These are phyloP conservation scores for Mola mola DNA, from an alignment of 2,113 vertebrate genomes.

Conservation along the genomic window DNA sequence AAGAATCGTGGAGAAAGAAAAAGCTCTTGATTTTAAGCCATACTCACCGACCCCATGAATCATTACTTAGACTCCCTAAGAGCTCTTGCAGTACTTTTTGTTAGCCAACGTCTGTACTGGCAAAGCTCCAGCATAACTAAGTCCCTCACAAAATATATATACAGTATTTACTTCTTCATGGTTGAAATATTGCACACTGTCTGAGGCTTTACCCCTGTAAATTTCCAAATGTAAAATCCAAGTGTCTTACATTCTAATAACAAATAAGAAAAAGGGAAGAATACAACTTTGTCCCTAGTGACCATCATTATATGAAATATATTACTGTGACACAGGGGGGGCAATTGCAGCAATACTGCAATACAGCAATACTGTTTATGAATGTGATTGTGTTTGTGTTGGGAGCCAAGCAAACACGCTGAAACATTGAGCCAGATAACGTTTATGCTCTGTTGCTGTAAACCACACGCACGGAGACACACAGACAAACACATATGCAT, in stretches of 20 bases:
- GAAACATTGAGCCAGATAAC: constrained; percentile 53
- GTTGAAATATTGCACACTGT: constrained; percentile 27
- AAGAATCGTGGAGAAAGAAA: no score
- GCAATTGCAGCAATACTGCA: no score
- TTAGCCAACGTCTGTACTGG: constrained; percentile 29
- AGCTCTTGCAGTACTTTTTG: constrained; percentile 30
- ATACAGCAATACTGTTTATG: constrained; percentile 66
- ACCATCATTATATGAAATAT: constrained; percentile 45
- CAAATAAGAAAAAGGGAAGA: constrained; percentile 9
- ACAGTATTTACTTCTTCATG: constrained; percentile 27
- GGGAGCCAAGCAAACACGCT: constrained; percentile 63
- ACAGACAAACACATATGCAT: constrained; percentile 10
- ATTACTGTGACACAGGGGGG: constrained; percentile 28
- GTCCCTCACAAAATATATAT: constrained; percentile 36
- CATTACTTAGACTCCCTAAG: constrained; percentile 5
- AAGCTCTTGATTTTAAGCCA: no score
- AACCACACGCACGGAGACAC: constrained; percentile 17
- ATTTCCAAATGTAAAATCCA: constrained; percentile 23
- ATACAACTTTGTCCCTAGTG: constrained; percentile 13
- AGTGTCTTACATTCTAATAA: constrained; percentile 6
- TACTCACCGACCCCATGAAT: no score
- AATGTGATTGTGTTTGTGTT: constrained; percentile 71
- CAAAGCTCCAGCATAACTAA: constrained; percentile 41
- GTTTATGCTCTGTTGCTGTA: constrained; percentile 14
- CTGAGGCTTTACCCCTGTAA: background rate